phyloP scores from a whole-genome alignment of 2,888 invertebrate species.

The Digitonthophagus gazella region DNA sequence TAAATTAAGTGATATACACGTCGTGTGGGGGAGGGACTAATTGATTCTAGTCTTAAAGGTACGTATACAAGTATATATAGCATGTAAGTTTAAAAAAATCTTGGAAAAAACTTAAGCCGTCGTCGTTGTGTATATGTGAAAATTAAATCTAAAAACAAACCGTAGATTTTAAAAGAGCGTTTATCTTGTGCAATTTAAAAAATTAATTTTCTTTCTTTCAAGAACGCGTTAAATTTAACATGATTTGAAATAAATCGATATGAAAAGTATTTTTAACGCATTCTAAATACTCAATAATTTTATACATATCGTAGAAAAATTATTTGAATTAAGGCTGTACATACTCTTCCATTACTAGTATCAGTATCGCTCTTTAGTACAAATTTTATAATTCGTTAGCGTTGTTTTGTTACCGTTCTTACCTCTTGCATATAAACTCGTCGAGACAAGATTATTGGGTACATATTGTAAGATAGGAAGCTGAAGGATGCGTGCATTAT shows the following conservation, averaged over 20 bases:
- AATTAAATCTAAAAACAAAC: conserved; percentile 2
- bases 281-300: not conserved
- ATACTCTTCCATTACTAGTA: not conserved
- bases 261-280: not conserved
- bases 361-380: not conserved
- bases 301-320: not conserved
- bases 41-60: not conserved
- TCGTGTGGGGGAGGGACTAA: conserved; percentile 4
- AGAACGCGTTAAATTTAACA: not conserved
- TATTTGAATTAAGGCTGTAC: not conserved
- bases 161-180: not conserved
- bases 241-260: too few relatives aligned
- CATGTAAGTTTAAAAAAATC: conserved; percentile 8
- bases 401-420: not conserved
- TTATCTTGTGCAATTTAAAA: not conserved
- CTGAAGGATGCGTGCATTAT: not conserved
- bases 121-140: not conserved
- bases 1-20: conserved; percentile 15
- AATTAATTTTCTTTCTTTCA: not conserved
- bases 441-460: not conserved
- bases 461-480: not conserved
- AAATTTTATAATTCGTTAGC: not conserved
- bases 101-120: not conserved
- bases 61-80: conserved; percentile 13
- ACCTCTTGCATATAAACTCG: not conserved